phyloP scores from a whole-genome alignment of 2,888 invertebrate species.

The Ochropleura leucogaster region DNA sequence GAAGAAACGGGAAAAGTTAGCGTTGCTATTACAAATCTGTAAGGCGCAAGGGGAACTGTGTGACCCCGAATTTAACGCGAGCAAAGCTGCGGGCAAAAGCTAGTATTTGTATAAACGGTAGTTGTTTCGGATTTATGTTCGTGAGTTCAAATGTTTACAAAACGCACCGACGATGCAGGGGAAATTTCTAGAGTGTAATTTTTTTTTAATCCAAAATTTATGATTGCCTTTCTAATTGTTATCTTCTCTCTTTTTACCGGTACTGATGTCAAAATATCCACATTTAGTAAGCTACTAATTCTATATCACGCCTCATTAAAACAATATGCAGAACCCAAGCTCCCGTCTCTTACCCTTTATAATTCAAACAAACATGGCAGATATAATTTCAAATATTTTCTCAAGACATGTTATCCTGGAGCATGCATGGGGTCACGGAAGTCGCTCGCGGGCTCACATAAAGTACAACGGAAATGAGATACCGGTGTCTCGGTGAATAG shows the following conservation, averaged over 20 bases:
- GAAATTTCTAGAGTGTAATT: no score
- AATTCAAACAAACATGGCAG: slow-evolving; percentile 37
- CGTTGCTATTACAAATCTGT: no score
- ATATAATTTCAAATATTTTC: slow-evolving; percentile 47
- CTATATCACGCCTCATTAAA: neutral
- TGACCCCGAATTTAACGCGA: no score
- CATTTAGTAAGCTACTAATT: slow-evolving; percentile 50
- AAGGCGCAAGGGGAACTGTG: no score
- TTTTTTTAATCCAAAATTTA: no score
- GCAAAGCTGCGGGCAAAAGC: no score
- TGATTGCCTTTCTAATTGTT: neutral
- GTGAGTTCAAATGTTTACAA: no score
- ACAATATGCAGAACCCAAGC: neutral
- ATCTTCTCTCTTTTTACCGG: slow-evolving; percentile 38
- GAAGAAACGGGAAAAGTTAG: no score
- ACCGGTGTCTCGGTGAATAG: slow-evolving; percentile 59
- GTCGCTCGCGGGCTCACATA: slow-evolving; percentile 61
- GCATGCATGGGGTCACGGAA: slow-evolving; percentile 48
- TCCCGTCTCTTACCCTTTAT: slow-evolving; percentile 9
- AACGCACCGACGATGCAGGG: no score
- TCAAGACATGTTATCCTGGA: slow-evolving; percentile 24
- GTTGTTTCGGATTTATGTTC: no score
- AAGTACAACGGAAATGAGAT: slow-evolving; percentile 69
- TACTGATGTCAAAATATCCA: slow-evolving; percentile 58
- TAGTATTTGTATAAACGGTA: no score